These are phyloP conservation scores for Stenurella melanura DNA, from an alignment of 2,888 invertebrate genomes.

Conservation along the genomic window DNA sequence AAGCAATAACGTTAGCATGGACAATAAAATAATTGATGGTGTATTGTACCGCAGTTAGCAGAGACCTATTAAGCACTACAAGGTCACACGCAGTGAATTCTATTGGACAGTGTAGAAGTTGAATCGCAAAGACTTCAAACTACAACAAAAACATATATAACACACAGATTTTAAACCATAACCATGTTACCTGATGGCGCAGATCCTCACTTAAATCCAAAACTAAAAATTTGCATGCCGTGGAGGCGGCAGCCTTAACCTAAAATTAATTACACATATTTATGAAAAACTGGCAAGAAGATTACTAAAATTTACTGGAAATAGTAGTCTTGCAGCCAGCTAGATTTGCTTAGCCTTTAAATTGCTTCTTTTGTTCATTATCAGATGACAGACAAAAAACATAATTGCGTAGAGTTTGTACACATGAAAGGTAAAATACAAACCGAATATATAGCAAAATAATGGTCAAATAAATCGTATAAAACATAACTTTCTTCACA, in stretches of 20 bases:
- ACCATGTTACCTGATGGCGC: slow-evolving; percentile 9
- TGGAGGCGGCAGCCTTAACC: slow-evolving; percentile 12
- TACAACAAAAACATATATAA: slow-evolving; percentile 23
- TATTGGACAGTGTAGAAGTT: slow-evolving; percentile 36
- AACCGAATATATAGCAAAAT: too few relatives aligned
- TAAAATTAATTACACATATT: neutral
- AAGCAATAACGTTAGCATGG: neutral
- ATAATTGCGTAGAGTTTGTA: too few relatives aligned
- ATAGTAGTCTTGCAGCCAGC: too few relatives aligned
- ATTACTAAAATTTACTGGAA: too few relatives aligned
- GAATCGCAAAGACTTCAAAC: slow-evolving; percentile 17
- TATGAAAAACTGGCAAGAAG: too few relatives aligned
- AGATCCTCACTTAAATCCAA: neutral
- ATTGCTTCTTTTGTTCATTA: too few relatives aligned
- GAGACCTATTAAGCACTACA: slow-evolving; percentile 21
- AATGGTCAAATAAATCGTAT: too few relatives aligned
- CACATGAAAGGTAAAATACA: too few relatives aligned
- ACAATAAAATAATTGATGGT: neutral
- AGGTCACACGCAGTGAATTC: slow-evolving; percentile 36
- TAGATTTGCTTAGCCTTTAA: too few relatives aligned
- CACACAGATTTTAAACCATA: neutral
- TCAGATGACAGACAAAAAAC: too few relatives aligned
- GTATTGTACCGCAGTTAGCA: slow-evolving; percentile 33
- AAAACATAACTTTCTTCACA: too few relatives aligned
- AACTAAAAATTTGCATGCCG: slow-evolving; percentile 15